Conservation (phyloP, 2,797 vertebrate species). For the Neosilurus mollespiculum region DNA sequence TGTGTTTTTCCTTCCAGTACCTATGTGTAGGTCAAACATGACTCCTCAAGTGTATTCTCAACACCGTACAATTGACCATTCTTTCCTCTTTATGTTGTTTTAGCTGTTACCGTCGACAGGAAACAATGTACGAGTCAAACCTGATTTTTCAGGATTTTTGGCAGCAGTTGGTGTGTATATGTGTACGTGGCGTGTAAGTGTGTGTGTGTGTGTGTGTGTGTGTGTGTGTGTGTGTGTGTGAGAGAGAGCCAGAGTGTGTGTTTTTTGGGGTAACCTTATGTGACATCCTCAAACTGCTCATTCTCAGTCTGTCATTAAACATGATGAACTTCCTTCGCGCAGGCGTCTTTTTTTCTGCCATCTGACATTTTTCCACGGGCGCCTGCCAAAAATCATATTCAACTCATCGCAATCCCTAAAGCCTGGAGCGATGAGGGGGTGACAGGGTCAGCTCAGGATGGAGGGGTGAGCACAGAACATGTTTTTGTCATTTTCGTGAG, state of each 20-base stretch:
- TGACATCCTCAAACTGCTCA: conserved; percentile 51
- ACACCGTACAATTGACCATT: conserved; percentile 17
- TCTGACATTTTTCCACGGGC: conserved; percentile 61
- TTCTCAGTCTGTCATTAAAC: conserved; percentile 59
- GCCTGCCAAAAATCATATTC: conserved; percentile 63
- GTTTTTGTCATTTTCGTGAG: conserved; percentile 63
- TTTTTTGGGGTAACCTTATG: conserved; percentile 29
- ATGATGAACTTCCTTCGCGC: conserved; percentile 56
- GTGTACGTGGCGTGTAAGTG: not conserved
- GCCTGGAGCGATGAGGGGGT: conserved; percentile 43
- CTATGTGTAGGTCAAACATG: not conserved
- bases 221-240: conserved; percentile 23
- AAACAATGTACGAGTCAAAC: conserved; percentile 39
- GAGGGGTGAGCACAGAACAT: conserved; percentile 51
- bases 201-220: not conserved
- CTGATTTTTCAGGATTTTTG: conserved; percentile 34
- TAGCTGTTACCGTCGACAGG: conserved; percentile 37
- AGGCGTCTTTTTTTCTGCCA: conserved; percentile 41
- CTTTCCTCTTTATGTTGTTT: conserved; percentile 18
- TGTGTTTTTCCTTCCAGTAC: conserved; percentile 2
- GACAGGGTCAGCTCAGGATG: conserved; percentile 25
- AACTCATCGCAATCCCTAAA: conserved; percentile 55
- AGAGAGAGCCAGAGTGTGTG: not conserved
- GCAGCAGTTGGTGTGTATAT: not conserved
- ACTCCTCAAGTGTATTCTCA: conserved; percentile 2